phyloP scores from a whole-genome alignment of 2,797 vertebrate genomes.

The Okamejei kenojei region DNA sequence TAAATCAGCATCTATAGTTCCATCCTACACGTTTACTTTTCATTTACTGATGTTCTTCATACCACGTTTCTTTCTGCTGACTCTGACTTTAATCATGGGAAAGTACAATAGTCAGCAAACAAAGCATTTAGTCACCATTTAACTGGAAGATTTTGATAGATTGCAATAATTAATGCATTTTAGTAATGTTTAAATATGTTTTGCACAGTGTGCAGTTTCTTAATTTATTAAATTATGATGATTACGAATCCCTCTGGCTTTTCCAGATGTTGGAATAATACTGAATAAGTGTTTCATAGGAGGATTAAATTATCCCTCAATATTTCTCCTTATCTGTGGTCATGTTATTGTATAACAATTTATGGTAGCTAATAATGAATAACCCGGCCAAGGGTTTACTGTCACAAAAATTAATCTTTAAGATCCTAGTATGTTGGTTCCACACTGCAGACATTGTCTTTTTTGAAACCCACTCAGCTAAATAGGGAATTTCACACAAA shows the following conservation, averaged over 20 bases:
- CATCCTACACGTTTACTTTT: neutral
- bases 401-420: neutral
- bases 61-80: neutral
- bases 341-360: neutral
- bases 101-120: neutral
- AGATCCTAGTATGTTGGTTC: neutral
- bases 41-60: neutral
- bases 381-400: neutral
- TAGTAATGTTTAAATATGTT: neutral
- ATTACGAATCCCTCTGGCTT: neutral
- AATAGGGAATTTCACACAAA: neutral
- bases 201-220: neutral
- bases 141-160: neutral
- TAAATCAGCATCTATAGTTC: too few relatives aligned
- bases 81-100: neutral
- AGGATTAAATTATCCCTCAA: neutral
- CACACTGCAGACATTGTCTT: neutral
- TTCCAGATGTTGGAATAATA: constrained; percentile 32
- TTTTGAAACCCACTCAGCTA: neutral
- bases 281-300: neutral
- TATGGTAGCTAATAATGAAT: neutral
- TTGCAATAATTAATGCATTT: neutral
- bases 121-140: neutral
- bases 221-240: neutral
- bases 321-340: neutral